Percentiles rank a stretch among this genome's conserved stretches.
Evolutionary conservation across 2,113 vertebrate species (phyloP).

Genomic region (Macrotis lagotis): DNA sequence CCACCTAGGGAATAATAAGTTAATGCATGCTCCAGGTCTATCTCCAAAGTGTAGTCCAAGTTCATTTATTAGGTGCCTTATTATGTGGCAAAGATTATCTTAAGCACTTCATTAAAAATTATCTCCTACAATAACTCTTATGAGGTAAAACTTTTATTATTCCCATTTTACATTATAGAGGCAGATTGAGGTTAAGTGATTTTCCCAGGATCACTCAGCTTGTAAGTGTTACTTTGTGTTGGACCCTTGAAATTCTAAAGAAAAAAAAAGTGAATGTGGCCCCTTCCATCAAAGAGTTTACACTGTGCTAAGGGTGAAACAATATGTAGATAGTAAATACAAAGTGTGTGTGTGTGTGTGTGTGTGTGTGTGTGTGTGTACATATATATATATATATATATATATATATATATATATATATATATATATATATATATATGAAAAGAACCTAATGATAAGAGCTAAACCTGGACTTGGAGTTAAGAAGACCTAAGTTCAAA

Average conservation of each 20-base stretch:
- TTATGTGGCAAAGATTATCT: no score
- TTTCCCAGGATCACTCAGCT: not conserved
- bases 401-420: no score
- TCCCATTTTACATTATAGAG: not conserved
- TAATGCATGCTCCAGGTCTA: no score
- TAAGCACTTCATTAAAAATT: not conserved
- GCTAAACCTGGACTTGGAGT: not conserved
- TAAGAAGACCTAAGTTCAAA: not conserved
- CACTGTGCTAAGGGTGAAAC: not conserved
- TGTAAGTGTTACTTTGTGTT: no score
- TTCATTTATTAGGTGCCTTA: no score
- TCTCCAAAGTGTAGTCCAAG: no score
- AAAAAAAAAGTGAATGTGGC: not conserved
- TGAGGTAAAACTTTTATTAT: not conserved
- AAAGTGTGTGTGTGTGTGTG: no score
- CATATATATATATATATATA: no score
- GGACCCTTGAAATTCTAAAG: not conserved
- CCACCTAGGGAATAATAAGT: no score
- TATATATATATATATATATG: no score
- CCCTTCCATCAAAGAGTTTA: not conserved
- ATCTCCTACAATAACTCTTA: not conserved
- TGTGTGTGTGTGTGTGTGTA: no score
- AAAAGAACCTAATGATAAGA: not conserved
- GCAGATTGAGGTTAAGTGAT: not conserved
- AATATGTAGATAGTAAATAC: not conserved